Evolutionary conservation across 2,113 vertebrate species (phyloP).

Genomic region (Lethenteron camtschaticum): DNA sequence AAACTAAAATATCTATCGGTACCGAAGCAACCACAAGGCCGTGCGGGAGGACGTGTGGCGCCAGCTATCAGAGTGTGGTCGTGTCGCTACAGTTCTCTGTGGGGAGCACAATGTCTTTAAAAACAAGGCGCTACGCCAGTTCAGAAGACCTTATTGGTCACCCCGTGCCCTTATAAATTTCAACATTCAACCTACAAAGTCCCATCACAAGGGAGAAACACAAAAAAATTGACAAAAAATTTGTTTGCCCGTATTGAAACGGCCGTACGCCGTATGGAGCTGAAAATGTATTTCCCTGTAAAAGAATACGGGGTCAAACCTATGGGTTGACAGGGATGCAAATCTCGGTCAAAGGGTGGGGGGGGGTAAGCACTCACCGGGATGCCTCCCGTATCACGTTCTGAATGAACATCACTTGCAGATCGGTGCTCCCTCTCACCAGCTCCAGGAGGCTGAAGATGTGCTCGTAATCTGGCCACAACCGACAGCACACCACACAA

Average conservation of each 20-base stretch:
- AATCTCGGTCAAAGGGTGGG: not conserved
- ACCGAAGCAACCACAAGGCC: not conserved
- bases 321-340: not conserved
- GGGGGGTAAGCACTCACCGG: conserved; percentile 29
- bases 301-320: not conserved
- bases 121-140: too few relatives aligned
- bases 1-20: not conserved
- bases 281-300: not conserved
- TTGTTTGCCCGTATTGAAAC: not conserved
- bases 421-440: conserved; percentile 70
- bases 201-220: not conserved
- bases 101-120: too few relatives aligned
- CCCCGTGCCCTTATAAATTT: too few relatives aligned
- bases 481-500: conserved; percentile 13
- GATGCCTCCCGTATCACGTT: conserved; percentile 86
- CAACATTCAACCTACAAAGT: not conserved
- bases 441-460: conserved; percentile 86
- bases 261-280: not conserved
- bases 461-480: conserved; percentile 52
- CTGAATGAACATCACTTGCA: conserved; percentile 65
- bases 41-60: too few relatives aligned
- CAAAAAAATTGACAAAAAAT: not conserved
- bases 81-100: too few relatives aligned
- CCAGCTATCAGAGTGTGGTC: too few relatives aligned
- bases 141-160: too few relatives aligned